These are phyloP conservation scores for Nephrocerus scutellatus DNA, from an alignment of 2,888 invertebrate genomes.

Conservation along the genomic window DNA sequence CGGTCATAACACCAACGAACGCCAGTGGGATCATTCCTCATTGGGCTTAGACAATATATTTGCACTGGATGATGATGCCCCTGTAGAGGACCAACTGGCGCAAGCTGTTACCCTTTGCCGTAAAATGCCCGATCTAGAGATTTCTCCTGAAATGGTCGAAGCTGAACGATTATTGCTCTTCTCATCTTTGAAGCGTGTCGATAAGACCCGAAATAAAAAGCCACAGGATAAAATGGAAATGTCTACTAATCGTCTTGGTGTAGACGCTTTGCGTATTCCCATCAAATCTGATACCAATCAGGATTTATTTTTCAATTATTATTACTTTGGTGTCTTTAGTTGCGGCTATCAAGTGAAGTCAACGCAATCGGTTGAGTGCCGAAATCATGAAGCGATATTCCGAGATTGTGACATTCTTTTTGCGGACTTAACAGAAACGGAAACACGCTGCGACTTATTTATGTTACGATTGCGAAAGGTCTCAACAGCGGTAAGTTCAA, in stretches of 20 bases:
- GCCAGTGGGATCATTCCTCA: conserved; percentile 1
- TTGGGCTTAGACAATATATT: conserved; percentile 35
- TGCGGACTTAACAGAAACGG: conserved; percentile 39
- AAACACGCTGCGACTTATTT: conserved; percentile 48
- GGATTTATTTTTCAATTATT: conserved; percentile 44
- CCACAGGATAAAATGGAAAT: conserved; percentile 7
- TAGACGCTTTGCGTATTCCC: conserved; percentile 38
- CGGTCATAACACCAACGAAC: background rate
- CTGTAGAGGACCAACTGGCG: conserved; percentile 42
- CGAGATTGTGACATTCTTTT: conserved; percentile 43
- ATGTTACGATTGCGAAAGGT: conserved; percentile 47
- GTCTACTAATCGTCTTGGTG: conserved; percentile 25
- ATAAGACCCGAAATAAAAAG: conserved; percentile 8
- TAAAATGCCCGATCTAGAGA: conserved; percentile 47
- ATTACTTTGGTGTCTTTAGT: conserved; percentile 44
- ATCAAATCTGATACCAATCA: conserved; percentile 33
- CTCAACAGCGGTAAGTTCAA: conserved; percentile 24
- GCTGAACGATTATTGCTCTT: conserved; percentile 49
- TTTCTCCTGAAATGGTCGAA: conserved; percentile 50
- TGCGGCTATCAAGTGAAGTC: conserved; percentile 39
- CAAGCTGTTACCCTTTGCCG: conserved; percentile 49
- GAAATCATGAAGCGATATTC: conserved; percentile 36
- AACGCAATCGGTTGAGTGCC: conserved; percentile 41
- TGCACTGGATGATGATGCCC: conserved; percentile 26
- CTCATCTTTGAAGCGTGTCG: conserved; percentile 34